Base-by-base conservation (phyloP, 2,113 vertebrate species). In the Oreamnos americanus region DNA sequence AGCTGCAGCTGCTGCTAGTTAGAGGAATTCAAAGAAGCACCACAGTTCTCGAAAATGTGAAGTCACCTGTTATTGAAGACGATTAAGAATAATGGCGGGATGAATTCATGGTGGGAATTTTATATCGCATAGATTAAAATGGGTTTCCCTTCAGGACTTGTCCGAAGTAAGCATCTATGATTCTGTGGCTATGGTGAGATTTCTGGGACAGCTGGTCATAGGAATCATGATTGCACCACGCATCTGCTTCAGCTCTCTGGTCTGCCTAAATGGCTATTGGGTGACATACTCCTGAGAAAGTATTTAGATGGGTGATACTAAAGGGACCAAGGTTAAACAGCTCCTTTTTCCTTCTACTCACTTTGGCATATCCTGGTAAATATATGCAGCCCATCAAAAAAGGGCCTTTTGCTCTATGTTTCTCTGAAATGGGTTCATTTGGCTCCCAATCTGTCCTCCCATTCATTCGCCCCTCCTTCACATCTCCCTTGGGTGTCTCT, bases 31-130 rank as follows among this genome's bases (percentile, higher is more conserved):
- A 83, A 71, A 95, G 55, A 95, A 8, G 5, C 36, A 82, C 1
- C 5, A 53, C 23, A 47, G n/a, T 53, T 28, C 43, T 86, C 17
- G 36, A 82, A 91, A 74, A 87, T 86, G 25, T 74, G 23, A 95
- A 96, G 79, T 85, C 5, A 12, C 25, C 21, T 91, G 7, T 87
- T 84, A 33, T 0, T 92, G 36, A 91, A 96, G 47, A 97, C 5
- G 8, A 88, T 76, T 47, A 45, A 87, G 39, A 64, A 53, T 93
- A 76, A 7, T 17, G 2, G 1, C 19, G 23, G 19, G 7, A 88
- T 79, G 79, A 45, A 49, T 92, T 60, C 45, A 12, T 15, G 8
- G 26, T 45, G 57, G 62, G 36, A 49, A 51, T 81, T 86, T 53
- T 79, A 15, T 13, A 55, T 57, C 17, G 49, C 6, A 8, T 79